Conservation (phyloP, 2,888 invertebrate genomes). For the Drosophila helvetica region DNA sequence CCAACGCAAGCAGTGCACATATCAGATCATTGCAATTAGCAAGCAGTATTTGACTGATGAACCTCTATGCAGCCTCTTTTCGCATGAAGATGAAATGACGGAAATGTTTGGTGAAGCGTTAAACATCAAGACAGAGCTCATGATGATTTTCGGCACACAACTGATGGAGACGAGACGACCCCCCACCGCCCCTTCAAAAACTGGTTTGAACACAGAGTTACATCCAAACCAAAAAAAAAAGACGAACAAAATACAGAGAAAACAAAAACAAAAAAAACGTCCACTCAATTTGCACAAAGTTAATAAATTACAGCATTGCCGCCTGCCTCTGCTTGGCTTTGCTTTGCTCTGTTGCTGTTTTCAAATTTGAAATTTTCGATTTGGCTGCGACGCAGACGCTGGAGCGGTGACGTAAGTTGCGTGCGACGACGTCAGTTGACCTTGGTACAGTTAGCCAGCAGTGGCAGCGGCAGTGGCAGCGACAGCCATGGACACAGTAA, state of each 20-base stretch:
- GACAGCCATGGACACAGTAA: slow-evolving; percentile 4
- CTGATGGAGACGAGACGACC: neutral
- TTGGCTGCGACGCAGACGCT: slow-evolving; percentile 15
- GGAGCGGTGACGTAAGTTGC: slow-evolving; percentile 63
- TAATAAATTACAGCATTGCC: slow-evolving; percentile 67
- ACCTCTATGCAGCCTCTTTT: neutral
- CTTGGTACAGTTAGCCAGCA: slow-evolving; percentile 48
- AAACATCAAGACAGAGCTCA: neutral
- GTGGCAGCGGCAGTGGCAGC: neutral
- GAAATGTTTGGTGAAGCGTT: neutral
- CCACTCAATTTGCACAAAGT: slow-evolving; percentile 56
- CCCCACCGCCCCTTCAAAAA: slow-evolving; percentile 25
- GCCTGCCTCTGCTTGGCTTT: slow-evolving; percentile 32
- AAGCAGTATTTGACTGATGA: neutral
- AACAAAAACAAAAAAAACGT: slow-evolving; percentile 1
- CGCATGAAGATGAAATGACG: neutral
- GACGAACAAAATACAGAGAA: no score
- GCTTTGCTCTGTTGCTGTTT: slow-evolving; percentile 20
- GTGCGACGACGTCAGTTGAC: slow-evolving; percentile 64
- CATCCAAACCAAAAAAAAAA: slow-evolving; percentile 21
- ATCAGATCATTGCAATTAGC: neutral
- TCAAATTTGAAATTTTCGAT: slow-evolving; percentile 60
- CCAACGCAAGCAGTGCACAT: no score
- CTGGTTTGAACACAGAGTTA: slow-evolving; percentile 39
- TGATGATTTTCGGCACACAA: neutral